phyloP scores from a whole-genome alignment of 2,888 invertebrate species.

The Acrobasis suavella region DNA sequence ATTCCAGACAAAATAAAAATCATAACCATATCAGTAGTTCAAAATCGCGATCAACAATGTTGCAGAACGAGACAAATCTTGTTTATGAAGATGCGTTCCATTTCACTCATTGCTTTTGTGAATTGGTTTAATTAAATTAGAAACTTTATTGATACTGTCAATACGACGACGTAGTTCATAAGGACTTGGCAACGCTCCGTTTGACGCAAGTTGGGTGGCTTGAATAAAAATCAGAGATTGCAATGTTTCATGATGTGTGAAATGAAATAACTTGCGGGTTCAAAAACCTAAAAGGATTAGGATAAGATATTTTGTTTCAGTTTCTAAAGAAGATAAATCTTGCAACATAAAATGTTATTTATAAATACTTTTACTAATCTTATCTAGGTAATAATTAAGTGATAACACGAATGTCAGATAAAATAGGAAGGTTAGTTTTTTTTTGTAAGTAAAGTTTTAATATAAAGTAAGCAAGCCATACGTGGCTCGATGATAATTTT shows the following conservation, averaged over 20 bases:
- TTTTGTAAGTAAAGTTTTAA: no score
- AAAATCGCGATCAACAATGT: slow-evolving; percentile 14
- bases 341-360: no score
- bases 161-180: slow-evolving; percentile 12
- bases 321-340: no score
- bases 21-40: not conserved
- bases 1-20: not conserved
- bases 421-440: no score
- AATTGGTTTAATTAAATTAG: slow-evolving; percentile 34
- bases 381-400: no score
- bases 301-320: no score
- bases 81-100: slow-evolving; percentile 25
- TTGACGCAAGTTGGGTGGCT: slow-evolving; percentile 18
- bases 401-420: no score
- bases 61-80: slow-evolving; percentile 21
- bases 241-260: slow-evolving; percentile 8
- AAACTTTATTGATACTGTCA: slow-evolving; percentile 31
- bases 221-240: slow-evolving; percentile 8
- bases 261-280: not conserved
- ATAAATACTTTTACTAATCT: no score
- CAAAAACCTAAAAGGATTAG: not conserved
- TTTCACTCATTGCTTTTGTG: slow-evolving; percentile 23
- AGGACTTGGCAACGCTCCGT: slow-evolving; percentile 17
- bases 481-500: no score
- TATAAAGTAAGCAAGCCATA: no score